Percentiles rank a stretch among this genome's conserved stretches.
phyloP scores from a whole-genome alignment of 2,888 invertebrate genomes.

The Cistogaster globosa region DNA sequence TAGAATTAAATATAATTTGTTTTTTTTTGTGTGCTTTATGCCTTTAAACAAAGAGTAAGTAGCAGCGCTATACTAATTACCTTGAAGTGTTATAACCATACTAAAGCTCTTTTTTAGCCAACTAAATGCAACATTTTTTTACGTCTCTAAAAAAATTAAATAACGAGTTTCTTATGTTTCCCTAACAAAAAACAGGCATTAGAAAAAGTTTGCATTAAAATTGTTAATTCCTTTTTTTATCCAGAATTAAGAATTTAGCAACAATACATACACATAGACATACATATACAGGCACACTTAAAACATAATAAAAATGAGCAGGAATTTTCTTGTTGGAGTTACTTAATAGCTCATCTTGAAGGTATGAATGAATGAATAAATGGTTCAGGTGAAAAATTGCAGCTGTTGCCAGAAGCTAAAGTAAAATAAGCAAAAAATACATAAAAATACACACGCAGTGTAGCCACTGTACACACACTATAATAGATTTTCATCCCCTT shows the following conservation, averaged over 20 bases:
- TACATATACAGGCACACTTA: background rate
- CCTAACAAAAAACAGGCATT: background rate
- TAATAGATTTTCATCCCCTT: slow-evolving; percentile 36
- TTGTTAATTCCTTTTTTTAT: slow-evolving; percentile 76
- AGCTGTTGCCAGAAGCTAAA: slow-evolving; percentile 76
- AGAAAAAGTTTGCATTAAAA: slow-evolving; percentile 78
- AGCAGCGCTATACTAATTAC: slow-evolving; percentile 72
- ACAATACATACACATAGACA: slow-evolving; percentile 3
- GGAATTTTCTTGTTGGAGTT: slow-evolving; percentile 68
- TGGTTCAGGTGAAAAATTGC: slow-evolving; percentile 82
- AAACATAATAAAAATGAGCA: slow-evolving; percentile 20
- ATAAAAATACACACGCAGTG: background rate
- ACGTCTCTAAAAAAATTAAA: slow-evolving; percentile 13
- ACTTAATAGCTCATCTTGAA: slow-evolving; percentile 78
- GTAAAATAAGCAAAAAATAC: slow-evolving; percentile 36
- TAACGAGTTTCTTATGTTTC: slow-evolving; percentile 64
- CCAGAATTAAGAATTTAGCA: slow-evolving; percentile 44
- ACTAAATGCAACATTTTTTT: slow-evolving; percentile 16
- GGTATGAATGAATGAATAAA: slow-evolving; percentile 77
- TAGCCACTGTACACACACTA: background rate
- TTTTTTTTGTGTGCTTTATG: slow-evolving; percentile 37
- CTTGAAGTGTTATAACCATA: slow-evolving; percentile 70
- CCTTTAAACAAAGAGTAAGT: slow-evolving; percentile 58
- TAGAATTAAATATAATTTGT: slow-evolving; percentile 4
- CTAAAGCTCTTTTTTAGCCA: slow-evolving; percentile 21